Percentiles rank a stretch among this genome's conserved stretches.
Conservation (phyloP, 2,797 vertebrate species). For the Ctenopoma kingsleyae region DNA sequence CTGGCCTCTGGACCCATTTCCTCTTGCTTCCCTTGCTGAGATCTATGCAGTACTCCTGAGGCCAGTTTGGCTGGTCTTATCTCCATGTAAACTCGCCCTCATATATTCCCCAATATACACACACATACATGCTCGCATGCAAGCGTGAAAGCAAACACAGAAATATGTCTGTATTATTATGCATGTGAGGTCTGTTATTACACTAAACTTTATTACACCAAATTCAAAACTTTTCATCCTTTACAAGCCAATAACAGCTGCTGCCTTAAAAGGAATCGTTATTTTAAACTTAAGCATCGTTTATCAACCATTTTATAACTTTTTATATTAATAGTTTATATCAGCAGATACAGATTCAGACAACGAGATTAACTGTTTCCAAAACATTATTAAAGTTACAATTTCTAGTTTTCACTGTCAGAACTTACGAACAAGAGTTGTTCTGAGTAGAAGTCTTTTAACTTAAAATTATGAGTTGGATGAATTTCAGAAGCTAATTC, state of each 20-base stretch:
- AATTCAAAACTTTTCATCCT: neutral
- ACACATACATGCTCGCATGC: conserved; percentile 17
- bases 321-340: too few relatives aligned
- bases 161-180: conserved; percentile 1
- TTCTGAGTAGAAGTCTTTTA: too few relatives aligned
- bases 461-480: too few relatives aligned
- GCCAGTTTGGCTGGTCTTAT: conserved; percentile 72
- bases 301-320: neutral
- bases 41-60: conserved; percentile 62
- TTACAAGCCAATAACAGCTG: neutral
- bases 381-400: neutral
- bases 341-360: too few relatives aligned
- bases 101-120: conserved; percentile 38
- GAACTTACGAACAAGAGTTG: neutral
- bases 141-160: conserved; percentile 4
- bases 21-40: conserved; percentile 58
- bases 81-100: conserved; percentile 69
- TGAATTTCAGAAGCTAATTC: too few relatives aligned
- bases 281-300: neutral
- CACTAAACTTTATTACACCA: conserved; percentile 1
- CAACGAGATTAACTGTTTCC: too few relatives aligned
- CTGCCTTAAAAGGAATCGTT: neutral
- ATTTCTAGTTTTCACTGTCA: neutral
- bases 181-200: conserved; percentile 16
- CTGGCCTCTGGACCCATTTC: conserved; percentile 78